These are phyloP conservation scores for Lasioglossum pauxillum DNA, from an alignment of 2,888 invertebrate genomes.

Conservation along the genomic window DNA sequence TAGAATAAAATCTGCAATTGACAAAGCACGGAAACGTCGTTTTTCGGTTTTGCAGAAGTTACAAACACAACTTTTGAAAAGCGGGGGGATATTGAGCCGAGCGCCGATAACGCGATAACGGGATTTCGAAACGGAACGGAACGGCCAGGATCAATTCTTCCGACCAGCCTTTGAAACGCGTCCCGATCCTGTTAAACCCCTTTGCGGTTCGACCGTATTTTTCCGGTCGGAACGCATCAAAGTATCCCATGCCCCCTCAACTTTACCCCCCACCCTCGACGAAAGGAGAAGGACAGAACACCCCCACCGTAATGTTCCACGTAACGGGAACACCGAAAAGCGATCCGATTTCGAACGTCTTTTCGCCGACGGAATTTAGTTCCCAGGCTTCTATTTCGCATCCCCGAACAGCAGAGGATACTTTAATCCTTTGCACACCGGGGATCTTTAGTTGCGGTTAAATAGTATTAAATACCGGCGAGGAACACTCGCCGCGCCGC, in stretches of 20 bases:
- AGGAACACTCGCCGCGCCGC: neutral
- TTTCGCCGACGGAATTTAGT: neutral
- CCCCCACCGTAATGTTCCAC: neutral
- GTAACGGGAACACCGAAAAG: neutral
- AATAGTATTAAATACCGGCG: neutral
- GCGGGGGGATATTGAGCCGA: neutral
- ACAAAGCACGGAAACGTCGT: neutral
- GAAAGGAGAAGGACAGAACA: neutral
- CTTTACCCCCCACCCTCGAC: too few relatives aligned
- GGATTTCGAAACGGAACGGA: slow-evolving; percentile 25
- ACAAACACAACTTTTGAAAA: slow-evolving; percentile 16
- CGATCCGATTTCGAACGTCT: neutral
- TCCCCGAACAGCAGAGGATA: neutral
- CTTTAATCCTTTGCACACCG: neutral
- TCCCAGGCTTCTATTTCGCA: neutral
- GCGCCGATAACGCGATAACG: slow-evolving; percentile 26
- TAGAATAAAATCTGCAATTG: neutral
- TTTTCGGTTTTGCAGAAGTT: neutral
- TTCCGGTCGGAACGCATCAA: neutral
- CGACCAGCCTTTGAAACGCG: slow-evolving; percentile 20
- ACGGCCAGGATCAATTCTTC: neutral
- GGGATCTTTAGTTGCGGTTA: neutral
- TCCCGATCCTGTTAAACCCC: slow-evolving; percentile 8
- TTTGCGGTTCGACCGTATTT: slow-evolving; percentile 5
- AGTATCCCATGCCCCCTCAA: neutral